Evolutionary conservation across 1,140 invertebrate species (phyloP), one percentile per base, ranked within the genome.

Genomic region (Ephestia elutella): DNA sequence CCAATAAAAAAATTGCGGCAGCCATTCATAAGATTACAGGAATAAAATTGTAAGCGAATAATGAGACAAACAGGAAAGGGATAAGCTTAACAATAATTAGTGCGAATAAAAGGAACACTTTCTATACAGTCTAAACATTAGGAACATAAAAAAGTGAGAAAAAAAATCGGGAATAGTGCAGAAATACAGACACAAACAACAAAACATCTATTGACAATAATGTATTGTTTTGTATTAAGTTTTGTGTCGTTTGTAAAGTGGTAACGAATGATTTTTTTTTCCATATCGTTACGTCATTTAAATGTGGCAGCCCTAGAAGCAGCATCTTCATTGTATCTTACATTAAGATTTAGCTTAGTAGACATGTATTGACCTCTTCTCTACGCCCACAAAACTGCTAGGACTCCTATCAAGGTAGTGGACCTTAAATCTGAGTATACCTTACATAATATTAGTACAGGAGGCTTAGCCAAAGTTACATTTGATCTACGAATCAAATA

Each of bases 141-240:
- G 38, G 7, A 44, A 44, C 38, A 44, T 15, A 9, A 44, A 44
- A 15, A 44, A 44, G 38, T 44, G n/a, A 3, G 30, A 10, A 32
- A 32, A 32, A 32, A 32, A 8, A 32, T 28, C 30, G 9, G 4
- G 30, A 1, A 32, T 32, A 32, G 30, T 32, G 30, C 30, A 32
- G 9, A 32, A 32, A 1, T 19, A 60, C 57, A 59, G 58, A 25
- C 19, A 57, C 54, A 35, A 53, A 50, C 25, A 62, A 49, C n/a
- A 44, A 44, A 44, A 44, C 38, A 44, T 44, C 15, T 44, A 44
- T 44, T 15, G n/a, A 44, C 38, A 44, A 15, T 2, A 44, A 17
- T n/a, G 38, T 15, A 35, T 35, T 35, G 32, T 35, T 35, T 35
- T 35, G 38, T 44, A 44, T 44, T 15, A 8, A 15, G 38, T 44